A percentile compares a stretch with the other conserved stretches of the same genome.
phyloP scores from a whole-genome alignment of 2,888 invertebrate species.

The Noctua pronuba region DNA sequence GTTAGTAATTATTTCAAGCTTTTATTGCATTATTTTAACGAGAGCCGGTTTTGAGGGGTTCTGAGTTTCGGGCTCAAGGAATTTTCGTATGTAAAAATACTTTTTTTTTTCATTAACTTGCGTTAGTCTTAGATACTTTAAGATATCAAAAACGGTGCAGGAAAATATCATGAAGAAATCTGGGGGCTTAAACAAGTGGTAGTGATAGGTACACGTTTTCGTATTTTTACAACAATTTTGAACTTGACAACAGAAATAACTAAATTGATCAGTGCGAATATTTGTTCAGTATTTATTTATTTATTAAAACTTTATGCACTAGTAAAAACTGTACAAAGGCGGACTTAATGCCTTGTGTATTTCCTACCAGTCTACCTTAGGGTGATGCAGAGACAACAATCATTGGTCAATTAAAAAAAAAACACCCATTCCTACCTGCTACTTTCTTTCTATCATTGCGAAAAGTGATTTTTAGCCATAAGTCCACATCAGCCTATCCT shows the following conservation, averaged over 20 bases:
- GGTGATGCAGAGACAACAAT: too few relatives aligned
- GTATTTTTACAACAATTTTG: background rate
- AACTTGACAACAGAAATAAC: background rate
- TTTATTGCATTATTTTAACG: conserved; percentile 41
- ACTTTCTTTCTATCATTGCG: background rate
- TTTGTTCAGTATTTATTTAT: too few relatives aligned
- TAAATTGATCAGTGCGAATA: background rate
- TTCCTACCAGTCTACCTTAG: too few relatives aligned
- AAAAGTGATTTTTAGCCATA: background rate
- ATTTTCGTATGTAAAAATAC: background rate
- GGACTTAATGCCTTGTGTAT: too few relatives aligned
- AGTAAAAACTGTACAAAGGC: too few relatives aligned
- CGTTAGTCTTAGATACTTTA: background rate
- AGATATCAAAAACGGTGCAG: background rate
- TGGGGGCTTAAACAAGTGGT: background rate
- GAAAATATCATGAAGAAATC: background rate
- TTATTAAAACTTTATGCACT: too few relatives aligned
- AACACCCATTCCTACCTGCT: too few relatives aligned
- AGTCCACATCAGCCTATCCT: background rate
- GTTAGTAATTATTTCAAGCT: conserved; percentile 50
- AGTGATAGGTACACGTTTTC: too few relatives aligned
- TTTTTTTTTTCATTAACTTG: background rate
- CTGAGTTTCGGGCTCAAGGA: background rate
- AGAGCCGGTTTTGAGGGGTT: conserved; percentile 6
- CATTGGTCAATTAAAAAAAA: too few relatives aligned